Conservation (phyloP, 2,888 invertebrate genomes). For the Synergus umbraculus region DNA sequence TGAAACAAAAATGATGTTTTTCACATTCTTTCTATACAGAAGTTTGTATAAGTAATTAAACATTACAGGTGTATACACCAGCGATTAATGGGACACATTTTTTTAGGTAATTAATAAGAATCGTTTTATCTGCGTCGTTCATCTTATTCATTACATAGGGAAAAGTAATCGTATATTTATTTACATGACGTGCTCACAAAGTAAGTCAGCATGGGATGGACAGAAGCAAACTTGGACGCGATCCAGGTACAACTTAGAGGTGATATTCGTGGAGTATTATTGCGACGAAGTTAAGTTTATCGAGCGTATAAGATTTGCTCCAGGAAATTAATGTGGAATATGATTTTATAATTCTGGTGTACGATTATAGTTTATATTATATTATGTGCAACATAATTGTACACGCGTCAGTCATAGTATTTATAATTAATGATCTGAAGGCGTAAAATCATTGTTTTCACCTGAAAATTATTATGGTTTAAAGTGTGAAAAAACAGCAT, state of each 20-base stretch:
- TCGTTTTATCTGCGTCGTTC: background rate
- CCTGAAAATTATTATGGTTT: constrained; percentile 21
- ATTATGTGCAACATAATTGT: too few relatives aligned
- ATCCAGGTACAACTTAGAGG: constrained; percentile 53
- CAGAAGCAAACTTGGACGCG: constrained; percentile 54
- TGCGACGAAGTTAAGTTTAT: constrained; percentile 55
- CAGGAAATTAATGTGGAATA: background rate
- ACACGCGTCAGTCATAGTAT: background rate
- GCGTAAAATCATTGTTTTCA: background rate
- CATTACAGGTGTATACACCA: background rate
- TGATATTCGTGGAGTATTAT: constrained; percentile 55
- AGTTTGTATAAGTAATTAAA: too few relatives aligned
- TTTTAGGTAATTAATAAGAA: background rate
- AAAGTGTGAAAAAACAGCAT: constrained; percentile 51
- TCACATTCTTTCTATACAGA: too few relatives aligned
- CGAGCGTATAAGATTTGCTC: constrained; percentile 52
- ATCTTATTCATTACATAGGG: background rate
- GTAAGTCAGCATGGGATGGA: constrained; percentile 24
- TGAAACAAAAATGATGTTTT: too few relatives aligned
- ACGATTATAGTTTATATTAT: background rate
- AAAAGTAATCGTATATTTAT: constrained; percentile 29
- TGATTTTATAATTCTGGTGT: constrained; percentile 4
- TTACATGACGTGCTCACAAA: constrained; percentile 18
- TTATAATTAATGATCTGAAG: background rate
- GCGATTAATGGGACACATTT: background rate